Evolutionary conservation across 2,797 vertebrate species (phyloP).

Genomic region (Gobionotothen gibberifrons): DNA sequence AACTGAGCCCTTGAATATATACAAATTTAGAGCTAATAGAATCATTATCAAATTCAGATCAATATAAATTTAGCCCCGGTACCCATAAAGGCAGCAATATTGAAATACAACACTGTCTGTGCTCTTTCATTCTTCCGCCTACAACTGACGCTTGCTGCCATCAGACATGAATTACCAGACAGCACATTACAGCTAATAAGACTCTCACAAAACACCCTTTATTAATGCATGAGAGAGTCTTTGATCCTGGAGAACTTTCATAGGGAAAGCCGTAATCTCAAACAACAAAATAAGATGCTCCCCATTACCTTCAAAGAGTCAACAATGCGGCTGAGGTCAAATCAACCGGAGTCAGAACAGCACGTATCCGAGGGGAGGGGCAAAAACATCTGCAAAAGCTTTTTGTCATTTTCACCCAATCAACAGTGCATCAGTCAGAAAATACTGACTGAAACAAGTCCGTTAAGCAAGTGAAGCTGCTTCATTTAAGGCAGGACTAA

Average conservation of each 20-base stretch:
- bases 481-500: not conserved
- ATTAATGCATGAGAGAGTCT: slow-evolving; percentile 81
- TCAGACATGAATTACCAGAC: slow-evolving; percentile 82
- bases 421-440: slow-evolving; percentile 1
- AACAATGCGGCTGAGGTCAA: slow-evolving; percentile 70
- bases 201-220: slow-evolving; percentile 81
- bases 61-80: slow-evolving; percentile 85
- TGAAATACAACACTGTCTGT: slow-evolving; percentile 86
- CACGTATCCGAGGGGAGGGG: slow-evolving; percentile 38
- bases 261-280: slow-evolving; percentile 73
- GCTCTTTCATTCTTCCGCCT: slow-evolving; percentile 77
- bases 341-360: slow-evolving; percentile 45
- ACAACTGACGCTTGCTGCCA: slow-evolving; percentile 79
- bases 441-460: not conserved
- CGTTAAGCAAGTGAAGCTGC: not conserved
- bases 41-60: slow-evolving; percentile 90
- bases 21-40: slow-evolving; percentile 88
- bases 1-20: slow-evolving; percentile 85
- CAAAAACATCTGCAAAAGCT: slow-evolving; percentile 33
- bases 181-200: slow-evolving; percentile 85
- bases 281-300: slow-evolving; percentile 75
- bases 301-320: slow-evolving; percentile 74
- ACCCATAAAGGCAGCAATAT: slow-evolving; percentile 84
- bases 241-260: slow-evolving; percentile 80
- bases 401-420: slow-evolving; percentile 31